These are phyloP conservation scores for Phocoena sinus DNA, from an alignment of 2,113 vertebrate species.

Conservation along the genomic window DNA sequence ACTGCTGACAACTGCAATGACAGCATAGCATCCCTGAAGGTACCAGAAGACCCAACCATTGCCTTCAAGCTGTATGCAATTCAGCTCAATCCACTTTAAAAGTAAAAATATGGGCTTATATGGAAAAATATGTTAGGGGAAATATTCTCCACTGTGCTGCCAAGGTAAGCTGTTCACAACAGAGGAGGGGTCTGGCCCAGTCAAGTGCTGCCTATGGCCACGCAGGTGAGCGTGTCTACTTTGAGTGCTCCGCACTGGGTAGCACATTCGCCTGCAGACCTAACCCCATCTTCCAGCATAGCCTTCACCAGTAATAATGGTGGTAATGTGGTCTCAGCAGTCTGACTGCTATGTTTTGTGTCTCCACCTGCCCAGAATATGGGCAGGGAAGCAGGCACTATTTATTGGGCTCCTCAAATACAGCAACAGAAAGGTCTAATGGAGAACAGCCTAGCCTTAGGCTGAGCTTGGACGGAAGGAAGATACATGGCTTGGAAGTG, in stretches of 20 bases:
- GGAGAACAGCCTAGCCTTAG: neutral
- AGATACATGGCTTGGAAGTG: neutral
- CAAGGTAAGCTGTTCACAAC: neutral
- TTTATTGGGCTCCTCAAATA: neutral
- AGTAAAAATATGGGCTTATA: neutral
- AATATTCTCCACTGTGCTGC: neutral
- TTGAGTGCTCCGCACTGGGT: neutral
- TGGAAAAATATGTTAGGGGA: neutral
- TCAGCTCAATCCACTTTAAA: neutral
- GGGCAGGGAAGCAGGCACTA: neutral
- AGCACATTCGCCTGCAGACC: neutral
- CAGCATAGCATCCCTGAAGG: neutral
- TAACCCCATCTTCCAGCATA: neutral
- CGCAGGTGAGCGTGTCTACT: neutral
- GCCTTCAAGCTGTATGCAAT: too few relatives aligned
- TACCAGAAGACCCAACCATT: too few relatives aligned
- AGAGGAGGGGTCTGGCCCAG: too few relatives aligned
- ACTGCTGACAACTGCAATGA: neutral
- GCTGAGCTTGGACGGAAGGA: neutral
- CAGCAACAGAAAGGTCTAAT: neutral
- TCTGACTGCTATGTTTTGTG: neutral
- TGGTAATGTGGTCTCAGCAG: neutral
- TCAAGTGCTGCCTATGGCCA: too few relatives aligned
- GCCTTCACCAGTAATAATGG: neutral
- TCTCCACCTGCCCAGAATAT: neutral